phyloP scores from a whole-genome alignment of 2,113 vertebrate species.

The Pluvialis apricaria region DNA sequence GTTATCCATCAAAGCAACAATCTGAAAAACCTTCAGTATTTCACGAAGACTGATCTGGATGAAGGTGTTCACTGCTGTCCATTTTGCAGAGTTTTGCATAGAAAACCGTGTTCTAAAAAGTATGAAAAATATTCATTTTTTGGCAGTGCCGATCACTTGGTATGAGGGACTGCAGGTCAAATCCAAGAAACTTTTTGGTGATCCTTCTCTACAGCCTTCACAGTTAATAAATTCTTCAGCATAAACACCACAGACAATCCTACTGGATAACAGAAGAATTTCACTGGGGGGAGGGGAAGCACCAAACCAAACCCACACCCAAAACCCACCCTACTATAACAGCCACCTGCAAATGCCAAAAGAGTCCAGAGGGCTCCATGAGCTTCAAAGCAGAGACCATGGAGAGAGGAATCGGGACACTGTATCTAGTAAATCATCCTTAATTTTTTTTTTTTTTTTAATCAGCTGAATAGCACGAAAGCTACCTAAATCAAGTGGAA shows the following conservation, averaged over 20 bases:
- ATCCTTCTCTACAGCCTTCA: not conserved
- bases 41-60: not conserved
- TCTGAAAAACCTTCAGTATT: not conserved
- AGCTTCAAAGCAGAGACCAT: not conserved
- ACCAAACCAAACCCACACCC: not conserved
- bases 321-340: not conserved
- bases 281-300: not conserved
- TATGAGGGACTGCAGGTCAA: not conserved
- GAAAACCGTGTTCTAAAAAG: not conserved
- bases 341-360: not conserved
- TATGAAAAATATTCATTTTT: not conserved
- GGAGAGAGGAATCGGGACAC: not conserved
- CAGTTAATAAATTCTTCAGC: not conserved
- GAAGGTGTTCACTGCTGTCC: not conserved
- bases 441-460: not conserved
- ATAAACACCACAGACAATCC: not conserved
- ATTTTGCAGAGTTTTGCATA: not conserved
- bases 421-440: not conserved
- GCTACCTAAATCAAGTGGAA: not conserved
- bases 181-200: not conserved
- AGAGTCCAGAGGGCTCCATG: not conserved
- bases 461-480: not conserved
- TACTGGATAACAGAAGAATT: not conserved
- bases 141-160: rapidly evolving
- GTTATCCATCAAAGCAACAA: not conserved